Evolutionary conservation across 2,113 vertebrate species (phyloP), one percentile per base, ranked within the genome.

Genomic region (Strix uralensis): DNA sequence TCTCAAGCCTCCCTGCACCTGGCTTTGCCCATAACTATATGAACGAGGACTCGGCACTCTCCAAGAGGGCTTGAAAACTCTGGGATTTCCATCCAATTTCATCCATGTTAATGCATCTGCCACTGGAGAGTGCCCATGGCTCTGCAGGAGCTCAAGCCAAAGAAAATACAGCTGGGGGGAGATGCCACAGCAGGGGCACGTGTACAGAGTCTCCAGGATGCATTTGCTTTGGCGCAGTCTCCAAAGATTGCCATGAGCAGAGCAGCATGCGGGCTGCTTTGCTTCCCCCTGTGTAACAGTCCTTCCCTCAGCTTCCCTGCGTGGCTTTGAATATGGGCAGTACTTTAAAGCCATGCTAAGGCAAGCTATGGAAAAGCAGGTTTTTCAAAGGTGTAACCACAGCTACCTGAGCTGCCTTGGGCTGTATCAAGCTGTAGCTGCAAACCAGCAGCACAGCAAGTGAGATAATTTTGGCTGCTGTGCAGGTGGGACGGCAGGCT

Each of bases 141-240:
- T 90, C 58, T 0, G 5, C 44, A 44, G 70, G 74, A 85, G 13
- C 40, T 17, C 0, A 4, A 85, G 84, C 94, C 93, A 96, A 96
- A 79, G 78, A 72, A 95, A 96, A 94, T 51, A 94, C 84, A 92
- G 94, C 73, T 93, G 30, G 21, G 65, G 44, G 49, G 46, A 69
- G 81, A 82, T 87, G 87, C 70, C 96, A 75, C 96, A 96, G 96
- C 95, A 72, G 94, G 96, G 89, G 58, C 94, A 95, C 40, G 22
- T 79, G 93, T 59, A 26, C 49, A 2, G 72, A 32, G 85, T 38
- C 89, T 91, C 84, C 70, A 52, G 84, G 49, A 78, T 80, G 30
- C 36, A 21, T 97, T 96, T 96, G 84, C 66, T 96, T 96, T 97
- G 96, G 94, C 78, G 1, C 6, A 0, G 42, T 40, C 70, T 91